Base-by-base conservation (phyloP, 2,888 invertebrate species). In the Tenthredo mesomela region DNA sequence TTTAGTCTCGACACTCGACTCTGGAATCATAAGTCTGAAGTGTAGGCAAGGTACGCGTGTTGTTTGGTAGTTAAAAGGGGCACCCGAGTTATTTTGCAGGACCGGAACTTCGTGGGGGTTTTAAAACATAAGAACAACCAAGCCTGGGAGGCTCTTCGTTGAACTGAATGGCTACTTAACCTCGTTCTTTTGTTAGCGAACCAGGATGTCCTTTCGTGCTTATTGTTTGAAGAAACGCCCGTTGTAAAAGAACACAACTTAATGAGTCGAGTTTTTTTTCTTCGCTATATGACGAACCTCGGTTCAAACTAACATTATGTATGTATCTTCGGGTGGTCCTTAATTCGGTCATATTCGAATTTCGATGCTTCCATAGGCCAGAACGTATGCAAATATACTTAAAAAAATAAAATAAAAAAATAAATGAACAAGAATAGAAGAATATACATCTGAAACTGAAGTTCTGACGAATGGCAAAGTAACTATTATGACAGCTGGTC, bases 131-230 rank as follows among this genome's bases (percentile, higher is more conserved):
- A 54, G 77, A 77, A 77, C 50, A 61, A 80, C 12, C 18, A 40
- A 40, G 37, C 61, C 58, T 29, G 18, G 40, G 40, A 83, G 85
- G 29, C 84, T 87, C 87, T 87, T 85, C 86, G 86, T 88, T 88
- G 88, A 86, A 87, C 86, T 89, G 87, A 88, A 89, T 89, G 88
- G 86, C 88, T 87, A 88, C 89, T 90, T 89, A 89, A 90, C 89
- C 89, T 84, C 86, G 84, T 89, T 89, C 86, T 88, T 88, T 88
- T 88, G 89, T 89, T 37, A 61, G 37, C 58, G 25, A 61, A 58
- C 33, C 61, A 37, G 61, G 80, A 61, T 61, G 58, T 80, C 80
- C 80, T 80, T 61, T 77, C 21, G 61, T 80, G 61, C 58, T 80
- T 80, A 80, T 80, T 80, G 80, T 80, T 58, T 80, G 61, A 58